Evolutionary conservation across 2,797 vertebrate species (phyloP), one percentile per base, ranked within the genome.

Genomic region (Alauda arvensis): DNA sequence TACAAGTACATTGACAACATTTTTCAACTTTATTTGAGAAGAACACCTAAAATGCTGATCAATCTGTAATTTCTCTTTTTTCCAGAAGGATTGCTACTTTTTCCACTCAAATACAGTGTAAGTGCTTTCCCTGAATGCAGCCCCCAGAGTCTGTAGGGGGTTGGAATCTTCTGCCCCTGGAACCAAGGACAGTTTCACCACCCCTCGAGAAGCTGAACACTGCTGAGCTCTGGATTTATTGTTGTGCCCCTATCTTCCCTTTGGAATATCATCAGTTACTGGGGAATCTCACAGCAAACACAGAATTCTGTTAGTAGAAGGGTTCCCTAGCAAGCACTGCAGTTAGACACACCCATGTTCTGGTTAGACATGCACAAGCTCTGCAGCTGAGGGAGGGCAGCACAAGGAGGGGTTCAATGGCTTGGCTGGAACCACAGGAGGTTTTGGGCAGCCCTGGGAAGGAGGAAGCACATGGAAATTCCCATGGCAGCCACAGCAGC

Each of bases 351-450:
- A 63, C 23, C 17, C 4, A 37, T 70, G 63, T 81, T 66, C 45
- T 72, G 80, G 80, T 89, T 81, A 88, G 52, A 85, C 91, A 93
- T 94, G 94, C 95, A 94, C 71, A 87, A 85, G 83, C 85, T 83
- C 76, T 87, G 75, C 77, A 80, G 77, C 48, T 56, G 46, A 55
- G 53, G 56, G 52, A 72, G 53, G 57, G 29, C 42, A 90, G 80
- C 63, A 82, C 19, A 29, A 75, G 53, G 29, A 26, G 12, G 40
- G n/a, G 68, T 84, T 81, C 85, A 77, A 20, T 75, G 33, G 37
- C 42, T 68, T 23, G 1, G 25, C 4, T 43, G 33, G 52, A 42
- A 84, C 9, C 66, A 40, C 26, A 26, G 46, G 28, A 79, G 21
- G 55, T 16, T 80, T 48, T 25, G 66, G 59, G 68, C 19, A 80